A percentile compares a stretch with the other conserved stretches of the same genome.
These are phyloP conservation scores for Gobiocypris rarus DNA, from an alignment of 2,113 vertebrate species.

Conservation along the genomic window DNA sequence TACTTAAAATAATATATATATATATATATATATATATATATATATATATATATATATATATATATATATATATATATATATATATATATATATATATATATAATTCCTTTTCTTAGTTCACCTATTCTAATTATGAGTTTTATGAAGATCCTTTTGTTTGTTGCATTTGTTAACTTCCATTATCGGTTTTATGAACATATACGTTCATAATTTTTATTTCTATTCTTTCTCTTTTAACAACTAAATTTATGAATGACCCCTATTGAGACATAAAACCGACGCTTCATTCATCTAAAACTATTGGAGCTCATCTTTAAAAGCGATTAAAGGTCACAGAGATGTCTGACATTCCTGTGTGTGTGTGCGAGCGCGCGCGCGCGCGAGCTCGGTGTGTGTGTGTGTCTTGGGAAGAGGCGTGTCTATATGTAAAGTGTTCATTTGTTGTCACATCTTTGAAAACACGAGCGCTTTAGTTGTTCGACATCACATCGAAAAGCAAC, in stretches of 20 bases:
- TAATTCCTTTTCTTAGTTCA: too few relatives aligned
- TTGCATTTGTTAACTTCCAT: not conserved
- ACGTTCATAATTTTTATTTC: not conserved
- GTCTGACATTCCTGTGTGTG: constrained; percentile 23
- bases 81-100: too few relatives aligned
- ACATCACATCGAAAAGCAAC: not conserved
- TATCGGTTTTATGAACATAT: not conserved
- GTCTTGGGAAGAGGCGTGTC: constrained; percentile 12
- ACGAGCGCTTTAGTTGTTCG: not conserved
- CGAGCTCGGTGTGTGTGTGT: not conserved
- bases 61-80: too few relatives aligned
- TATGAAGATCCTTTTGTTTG: not conserved
- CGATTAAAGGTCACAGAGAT: constrained; percentile 42
- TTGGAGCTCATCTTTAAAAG: constrained; percentile 24
- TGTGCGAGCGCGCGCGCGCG: too few relatives aligned
- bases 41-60: too few relatives aligned
- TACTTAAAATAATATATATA: too few relatives aligned
- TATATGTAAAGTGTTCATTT: constrained; percentile 25
- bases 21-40: too few relatives aligned
- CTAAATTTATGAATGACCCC: constrained; percentile 26
- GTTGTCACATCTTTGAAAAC: constrained; percentile 29
- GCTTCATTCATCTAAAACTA: constrained; percentile 24
- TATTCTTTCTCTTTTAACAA: not conserved
- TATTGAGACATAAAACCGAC: constrained; percentile 32
- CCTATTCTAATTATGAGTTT: not conserved